Conservation (phyloP, 2,113 vertebrate species). For the Tor tambroides region DNA sequence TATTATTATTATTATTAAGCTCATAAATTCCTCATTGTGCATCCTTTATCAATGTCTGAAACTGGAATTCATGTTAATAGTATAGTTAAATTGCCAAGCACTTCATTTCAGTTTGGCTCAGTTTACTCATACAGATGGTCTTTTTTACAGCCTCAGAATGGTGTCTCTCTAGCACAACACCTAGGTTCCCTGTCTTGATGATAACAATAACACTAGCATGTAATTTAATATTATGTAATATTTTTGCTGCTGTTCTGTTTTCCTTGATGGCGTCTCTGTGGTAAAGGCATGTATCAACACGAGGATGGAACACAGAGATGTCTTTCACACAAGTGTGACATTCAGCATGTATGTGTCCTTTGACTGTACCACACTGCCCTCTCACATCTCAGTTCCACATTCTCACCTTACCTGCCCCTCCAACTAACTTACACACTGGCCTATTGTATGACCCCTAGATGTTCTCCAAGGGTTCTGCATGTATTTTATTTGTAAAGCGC, state of each 20-base stretch:
- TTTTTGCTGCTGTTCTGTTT: conserved; percentile 17
- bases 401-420: conserved; percentile 28
- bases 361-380: conserved; percentile 33
- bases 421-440: conserved; percentile 7
- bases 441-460: conserved; percentile 36
- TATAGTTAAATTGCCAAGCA: background rate
- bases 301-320: conserved; percentile 36
- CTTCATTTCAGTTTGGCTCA: background rate
- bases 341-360: conserved; percentile 39
- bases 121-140: background rate
- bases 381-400: conserved; percentile 41
- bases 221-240: conserved; percentile 2
- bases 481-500: background rate
- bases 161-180: background rate
- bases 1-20: too few relatives aligned
- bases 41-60: background rate
- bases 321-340: conserved; percentile 42
- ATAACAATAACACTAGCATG: conserved; percentile 28
- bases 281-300: conserved; percentile 36
- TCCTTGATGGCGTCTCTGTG: background rate
- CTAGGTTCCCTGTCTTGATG: background rate
- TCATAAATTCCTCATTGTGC: too few relatives aligned
- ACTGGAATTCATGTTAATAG: background rate
- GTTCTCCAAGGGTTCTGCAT: conserved; percentile 19
- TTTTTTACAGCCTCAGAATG: background rate